Base-by-base conservation (phyloP, 2,888 invertebrate species). In the Amblyteles armatorius region DNA sequence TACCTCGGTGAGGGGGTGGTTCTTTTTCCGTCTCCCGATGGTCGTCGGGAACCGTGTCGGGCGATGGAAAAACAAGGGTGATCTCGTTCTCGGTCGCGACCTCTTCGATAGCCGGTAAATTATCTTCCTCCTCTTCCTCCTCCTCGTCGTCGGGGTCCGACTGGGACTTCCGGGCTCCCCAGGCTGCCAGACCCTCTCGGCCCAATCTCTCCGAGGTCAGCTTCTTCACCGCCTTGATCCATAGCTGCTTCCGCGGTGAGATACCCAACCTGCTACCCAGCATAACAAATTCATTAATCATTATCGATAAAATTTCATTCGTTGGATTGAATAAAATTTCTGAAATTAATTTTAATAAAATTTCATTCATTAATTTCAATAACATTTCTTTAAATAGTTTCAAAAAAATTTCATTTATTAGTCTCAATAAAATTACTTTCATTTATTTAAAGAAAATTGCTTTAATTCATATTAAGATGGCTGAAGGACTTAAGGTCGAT, bases 181-280 rank as follows among this genome's bases (percentile, higher is more conserved):
- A 93, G 63, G 93, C 93, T 33, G 94, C 94, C 55, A 94, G 89
- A 86, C 93, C 92, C 85, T 94, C 94, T 68, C 93, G 90, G 55
- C 94, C 93, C 50, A 94, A 89, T 82, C 94, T 90, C 89, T 94
- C 94, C 63, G 94, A 93, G 9, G 94, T 94, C 79, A 94, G 87
- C 85, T 94, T 94, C 88, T 94, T 94, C 88, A 94, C 94, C 29
- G 94, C 94, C 86, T 94, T 94, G 88, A 94, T 93, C 94, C 94
- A 94, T 90, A 94, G 89, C 82, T 94, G 94, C 88, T 94, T 94
- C 88, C 92, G 91, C 84, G 94, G 94, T 55, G 94, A 93, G 87
- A 94, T 94, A 86, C 90, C 90, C 85, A 90, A 79, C 86, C 92
- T 92, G 63, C 2, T 16, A 16, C 13, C 26, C 60, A 60, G 13